These are phyloP conservation scores for Pseudomyrmex flavicornis DNA, from an alignment of 1,140 invertebrate species.

Conservation along the genomic window DNA sequence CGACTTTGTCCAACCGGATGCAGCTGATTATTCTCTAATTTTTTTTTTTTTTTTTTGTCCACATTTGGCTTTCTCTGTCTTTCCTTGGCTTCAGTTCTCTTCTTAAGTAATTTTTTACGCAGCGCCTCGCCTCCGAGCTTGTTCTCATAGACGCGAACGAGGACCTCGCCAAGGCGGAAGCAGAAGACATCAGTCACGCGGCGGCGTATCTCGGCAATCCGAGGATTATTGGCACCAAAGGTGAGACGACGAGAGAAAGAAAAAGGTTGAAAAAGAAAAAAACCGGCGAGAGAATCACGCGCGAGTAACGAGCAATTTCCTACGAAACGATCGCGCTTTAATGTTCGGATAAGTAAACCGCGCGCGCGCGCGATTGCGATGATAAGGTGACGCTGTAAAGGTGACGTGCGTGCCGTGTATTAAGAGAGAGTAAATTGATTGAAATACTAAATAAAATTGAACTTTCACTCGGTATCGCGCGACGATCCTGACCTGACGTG, in stretches of 20 bases:
- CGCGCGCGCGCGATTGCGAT: background rate
- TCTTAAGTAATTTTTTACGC: conserved; percentile 19
- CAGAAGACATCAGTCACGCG: conserved; percentile 87
- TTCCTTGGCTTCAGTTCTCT: conserved; percentile 24
- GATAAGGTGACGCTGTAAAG: conserved; percentile 8
- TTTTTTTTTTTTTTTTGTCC: background rate
- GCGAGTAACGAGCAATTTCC: conserved; percentile 51
- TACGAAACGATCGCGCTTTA: conserved; percentile 35
- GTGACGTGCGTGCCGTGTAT: conserved; percentile 4
- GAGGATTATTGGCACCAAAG: conserved; percentile 79
- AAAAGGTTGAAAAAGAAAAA: background rate
- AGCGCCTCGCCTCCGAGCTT: conserved; percentile 87
- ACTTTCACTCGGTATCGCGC: background rate
- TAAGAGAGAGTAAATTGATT: background rate
- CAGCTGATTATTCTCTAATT: conserved; percentile 63
- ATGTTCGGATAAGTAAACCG: conserved; percentile 31
- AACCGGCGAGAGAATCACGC: conserved; percentile 5
- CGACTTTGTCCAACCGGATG: background rate
- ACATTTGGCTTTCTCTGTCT: conserved; percentile 7
- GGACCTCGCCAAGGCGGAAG: conserved; percentile 87
- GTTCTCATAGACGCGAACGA: conserved; percentile 86
- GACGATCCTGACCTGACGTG: background rate
- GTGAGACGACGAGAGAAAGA: conserved; percentile 58
- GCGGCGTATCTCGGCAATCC: conserved; percentile 84
- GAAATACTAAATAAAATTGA: conserved; percentile 37